phyloP scores from a whole-genome alignment of 2,113 vertebrate species.

The Okapia johnstoni region DNA sequence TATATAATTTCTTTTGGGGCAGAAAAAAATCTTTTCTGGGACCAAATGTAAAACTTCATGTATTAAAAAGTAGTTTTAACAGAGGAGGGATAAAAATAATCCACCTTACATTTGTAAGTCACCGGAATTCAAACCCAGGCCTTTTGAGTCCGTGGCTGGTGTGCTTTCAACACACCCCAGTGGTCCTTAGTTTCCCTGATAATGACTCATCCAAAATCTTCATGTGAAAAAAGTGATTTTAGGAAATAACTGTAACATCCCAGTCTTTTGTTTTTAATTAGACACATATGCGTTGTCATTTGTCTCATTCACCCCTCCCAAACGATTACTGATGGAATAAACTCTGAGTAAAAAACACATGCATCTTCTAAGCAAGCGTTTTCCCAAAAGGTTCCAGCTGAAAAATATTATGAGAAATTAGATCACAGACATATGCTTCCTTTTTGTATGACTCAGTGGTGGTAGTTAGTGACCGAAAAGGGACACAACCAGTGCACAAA shows the following conservation, averaged over 20 bases:
- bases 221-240: not conserved
- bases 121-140: not conserved
- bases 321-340: not conserved
- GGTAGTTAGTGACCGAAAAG: not conserved
- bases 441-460: not conserved
- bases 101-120: not conserved
- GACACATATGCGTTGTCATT: not conserved
- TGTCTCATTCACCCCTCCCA: not conserved
- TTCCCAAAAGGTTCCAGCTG: not conserved
- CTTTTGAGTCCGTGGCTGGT: not conserved
- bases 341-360: not conserved
- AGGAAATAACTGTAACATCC: not conserved
- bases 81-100: slow-evolving; percentile 1
- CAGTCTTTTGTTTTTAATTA: not conserved
- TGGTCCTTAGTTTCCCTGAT: not conserved
- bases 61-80: not conserved
- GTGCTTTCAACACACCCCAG: not conserved
- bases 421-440: not conserved
- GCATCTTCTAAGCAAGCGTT: slow-evolving; percentile 1
- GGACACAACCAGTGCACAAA: not conserved
- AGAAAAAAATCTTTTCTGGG: not conserved
- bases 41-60: slow-evolving; percentile 4
- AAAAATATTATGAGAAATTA: not conserved
- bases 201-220: not conserved
- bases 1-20: not conserved